Base-by-base conservation (phyloP, 1,140 invertebrate species). In the Hermetia illucens region DNA sequence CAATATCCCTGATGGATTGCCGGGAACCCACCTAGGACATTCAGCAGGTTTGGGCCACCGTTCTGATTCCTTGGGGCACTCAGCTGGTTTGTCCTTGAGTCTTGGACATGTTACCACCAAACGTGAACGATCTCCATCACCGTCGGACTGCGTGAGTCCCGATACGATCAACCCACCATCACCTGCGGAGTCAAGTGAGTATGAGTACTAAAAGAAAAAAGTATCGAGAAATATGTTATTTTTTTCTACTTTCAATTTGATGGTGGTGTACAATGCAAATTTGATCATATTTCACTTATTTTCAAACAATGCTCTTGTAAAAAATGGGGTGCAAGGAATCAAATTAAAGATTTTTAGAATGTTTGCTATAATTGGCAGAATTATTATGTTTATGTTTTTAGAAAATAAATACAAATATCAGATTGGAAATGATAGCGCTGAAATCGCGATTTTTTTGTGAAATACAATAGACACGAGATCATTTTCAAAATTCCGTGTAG, bases 81-180 rank as follows among this genome's bases (percentile, higher is more conserved):
- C 66, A 44, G 61, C 65, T 32, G 65, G 68, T 36, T 59, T 70
- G 34, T 65, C 70, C 24, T 58, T 74, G 30, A 66, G 66, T 24
- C 55, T 58, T 46, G 66, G 66, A 40, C 56, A 73, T 48, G 65
- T 68, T 58, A 55, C 73, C 60, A 72, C 68, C 45, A 86, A 86
- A 62, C 70, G 82, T 49, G 82, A 86, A 62, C 71, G 79, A 50
- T 84, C 81, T 43, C 80, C 81, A 29, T 82, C 79, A 53, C 82
- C 82, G 36, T 82, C 79, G 58, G 82, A 86, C 50, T 83, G 82
- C 58, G 80, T 83, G 66, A 83, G 79, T 55, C 82, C 82, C 24
- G 80, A 84, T 58, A 82, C 80, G 49, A 74, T 85, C 55, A 84
- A 82, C 66, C 82, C 82, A 53, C 80, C 82, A 53, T 86, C 82